Conservation (phyloP, 2,888 invertebrate species). For the Aporophyla lueneburgensis region DNA sequence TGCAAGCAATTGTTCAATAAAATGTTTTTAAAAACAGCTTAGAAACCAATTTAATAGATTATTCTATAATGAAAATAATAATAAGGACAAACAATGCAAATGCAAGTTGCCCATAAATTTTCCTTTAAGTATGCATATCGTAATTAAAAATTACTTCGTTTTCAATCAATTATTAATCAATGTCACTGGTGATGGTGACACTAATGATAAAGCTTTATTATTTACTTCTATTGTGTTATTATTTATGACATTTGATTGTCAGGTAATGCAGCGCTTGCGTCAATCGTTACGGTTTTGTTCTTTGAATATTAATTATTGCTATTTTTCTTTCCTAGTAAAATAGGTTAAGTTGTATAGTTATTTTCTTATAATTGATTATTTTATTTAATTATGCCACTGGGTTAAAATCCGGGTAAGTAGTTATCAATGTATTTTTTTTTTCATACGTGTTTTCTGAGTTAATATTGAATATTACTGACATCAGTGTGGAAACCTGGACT, state of each 20-base stretch:
- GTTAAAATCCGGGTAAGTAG: neutral
- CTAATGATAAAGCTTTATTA: constrained; percentile 47
- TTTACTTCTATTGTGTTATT: constrained; percentile 58
- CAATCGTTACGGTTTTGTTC: constrained; percentile 29
- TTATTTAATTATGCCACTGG: neutral
- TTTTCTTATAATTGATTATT: neutral
- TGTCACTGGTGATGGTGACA: constrained; percentile 56
- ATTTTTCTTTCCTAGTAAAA: constrained; percentile 1
- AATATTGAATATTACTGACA: neutral
- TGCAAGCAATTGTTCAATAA: neutral
- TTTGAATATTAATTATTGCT: constrained; percentile 30
- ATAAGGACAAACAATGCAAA: constrained; percentile 19
- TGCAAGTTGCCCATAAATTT: constrained; percentile 34
- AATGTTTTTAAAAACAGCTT: constrained; percentile 2
- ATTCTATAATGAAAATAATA: constrained; percentile 36
- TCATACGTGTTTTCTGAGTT: neutral
- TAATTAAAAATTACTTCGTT: constrained; percentile 50
- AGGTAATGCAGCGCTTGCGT: constrained; percentile 27
- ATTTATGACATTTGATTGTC: constrained; percentile 59
- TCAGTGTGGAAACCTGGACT: neutral
- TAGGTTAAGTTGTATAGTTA: neutral
- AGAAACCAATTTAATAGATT: neutral
- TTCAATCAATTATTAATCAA: constrained; percentile 53
- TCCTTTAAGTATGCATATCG: constrained; percentile 33
- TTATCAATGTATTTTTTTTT: neutral